phyloP scores from a whole-genome alignment of 2,797 vertebrate species.

The Neosilurus mollespiculum region DNA sequence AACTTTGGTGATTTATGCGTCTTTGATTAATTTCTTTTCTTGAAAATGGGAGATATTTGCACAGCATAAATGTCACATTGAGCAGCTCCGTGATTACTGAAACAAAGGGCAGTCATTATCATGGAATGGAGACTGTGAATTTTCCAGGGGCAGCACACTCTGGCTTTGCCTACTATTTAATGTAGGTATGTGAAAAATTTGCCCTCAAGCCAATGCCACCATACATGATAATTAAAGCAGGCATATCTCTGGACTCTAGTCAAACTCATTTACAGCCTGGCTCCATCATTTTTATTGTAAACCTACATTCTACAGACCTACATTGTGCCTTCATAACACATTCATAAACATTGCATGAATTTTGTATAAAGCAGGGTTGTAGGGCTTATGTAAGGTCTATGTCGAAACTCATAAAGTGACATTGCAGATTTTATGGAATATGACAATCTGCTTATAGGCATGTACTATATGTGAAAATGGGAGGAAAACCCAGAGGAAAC shows the following conservation, averaged over 20 bases:
- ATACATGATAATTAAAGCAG: slow-evolving; percentile 17
- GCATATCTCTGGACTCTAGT: neutral
- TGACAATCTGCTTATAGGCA: slow-evolving; percentile 16
- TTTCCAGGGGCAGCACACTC: neutral
- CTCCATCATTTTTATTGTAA: slow-evolving; percentile 7
- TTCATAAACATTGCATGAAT: slow-evolving; percentile 6
- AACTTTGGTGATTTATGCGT: slow-evolving; percentile 44
- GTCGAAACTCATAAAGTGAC: slow-evolving; percentile 14
- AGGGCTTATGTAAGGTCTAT: neutral
- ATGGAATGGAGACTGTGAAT: slow-evolving; percentile 15
- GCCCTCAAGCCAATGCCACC: slow-evolving; percentile 4
- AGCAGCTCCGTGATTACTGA: slow-evolving; percentile 44
- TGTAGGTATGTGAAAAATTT: slow-evolving; percentile 7
- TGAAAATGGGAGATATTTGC: slow-evolving; percentile 39
- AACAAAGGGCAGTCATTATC: slow-evolving; percentile 39
- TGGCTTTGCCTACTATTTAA: slow-evolving; percentile 22
- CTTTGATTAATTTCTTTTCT: slow-evolving; percentile 38
- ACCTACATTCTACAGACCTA: neutral
- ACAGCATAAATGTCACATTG: slow-evolving; percentile 41
- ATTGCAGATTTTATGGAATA: slow-evolving; percentile 10
- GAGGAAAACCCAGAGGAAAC: neutral
- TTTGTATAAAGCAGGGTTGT: slow-evolving; percentile 1
- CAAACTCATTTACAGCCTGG: neutral
- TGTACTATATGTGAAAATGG: neutral
- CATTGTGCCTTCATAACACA: slow-evolving; percentile 4